Evolutionary conservation across 2,113 vertebrate genomes (phyloP).

Genomic region (Dicaeum eximium): DNA sequence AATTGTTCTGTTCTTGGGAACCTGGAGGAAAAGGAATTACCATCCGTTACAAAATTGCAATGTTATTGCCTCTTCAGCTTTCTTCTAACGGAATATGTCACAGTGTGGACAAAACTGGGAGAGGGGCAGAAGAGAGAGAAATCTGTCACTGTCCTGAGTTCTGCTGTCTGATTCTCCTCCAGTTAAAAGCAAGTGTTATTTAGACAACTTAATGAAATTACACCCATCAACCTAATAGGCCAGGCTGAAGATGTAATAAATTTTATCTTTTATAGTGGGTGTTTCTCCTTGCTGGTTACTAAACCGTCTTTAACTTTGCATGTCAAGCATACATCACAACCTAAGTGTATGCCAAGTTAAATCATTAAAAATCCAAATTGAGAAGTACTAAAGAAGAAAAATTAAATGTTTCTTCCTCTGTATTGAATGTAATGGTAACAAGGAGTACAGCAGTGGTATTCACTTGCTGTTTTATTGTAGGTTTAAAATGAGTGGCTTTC

Average conservation of each 20-base stretch:
- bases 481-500: background rate
- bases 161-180: background rate
- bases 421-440: background rate
- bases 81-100: background rate
- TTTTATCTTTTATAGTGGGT: background rate
- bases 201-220: background rate
- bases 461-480: background rate
- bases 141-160: background rate
- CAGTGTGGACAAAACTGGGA: background rate
- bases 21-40: background rate
- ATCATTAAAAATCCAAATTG: background rate
- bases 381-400: background rate
- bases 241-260: background rate
- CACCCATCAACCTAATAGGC: background rate
- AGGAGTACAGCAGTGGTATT: background rate
- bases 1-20: background rate
- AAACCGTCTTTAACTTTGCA: background rate
- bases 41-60: background rate
- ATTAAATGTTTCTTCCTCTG: background rate
- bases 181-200: background rate
- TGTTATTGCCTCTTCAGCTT: background rate
- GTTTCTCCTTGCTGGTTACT: background rate
- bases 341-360: background rate
- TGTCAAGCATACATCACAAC: background rate
- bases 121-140: background rate